These are phyloP conservation scores for Mycetomoellerius zeteki DNA, from an alignment of 1,140 invertebrate species.

Conservation along the genomic window DNA sequence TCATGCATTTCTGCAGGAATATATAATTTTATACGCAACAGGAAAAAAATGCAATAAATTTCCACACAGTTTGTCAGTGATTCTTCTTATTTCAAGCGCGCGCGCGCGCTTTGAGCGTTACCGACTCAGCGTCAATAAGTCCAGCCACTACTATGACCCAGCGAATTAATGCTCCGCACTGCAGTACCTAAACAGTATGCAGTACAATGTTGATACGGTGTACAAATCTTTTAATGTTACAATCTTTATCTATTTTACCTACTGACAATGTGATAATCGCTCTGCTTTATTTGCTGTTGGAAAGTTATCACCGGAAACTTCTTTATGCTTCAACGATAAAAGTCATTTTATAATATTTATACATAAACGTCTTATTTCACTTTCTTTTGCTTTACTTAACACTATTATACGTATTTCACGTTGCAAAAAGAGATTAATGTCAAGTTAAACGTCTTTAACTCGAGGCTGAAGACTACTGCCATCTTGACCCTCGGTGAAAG, in stretches of 20 bases:
- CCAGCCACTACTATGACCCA: too few species aligned
- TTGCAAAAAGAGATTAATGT: not conserved
- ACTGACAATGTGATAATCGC: not conserved
- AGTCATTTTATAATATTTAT: not conserved
- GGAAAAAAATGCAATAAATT: too few species aligned
- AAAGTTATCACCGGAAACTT: not conserved
- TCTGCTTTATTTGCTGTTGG: not conserved
- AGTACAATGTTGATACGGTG: too few species aligned
- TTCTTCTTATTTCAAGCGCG: too few species aligned
- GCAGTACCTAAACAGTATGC: too few species aligned
- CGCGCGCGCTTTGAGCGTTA: too few species aligned
- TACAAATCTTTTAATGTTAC: too few species aligned
- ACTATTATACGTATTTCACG: not conserved
- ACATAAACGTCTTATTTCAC: not conserved
- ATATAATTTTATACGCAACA: too few species aligned
- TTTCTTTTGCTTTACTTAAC: conserved; percentile 2
- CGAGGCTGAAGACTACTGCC: not conserved
- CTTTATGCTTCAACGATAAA: not conserved
- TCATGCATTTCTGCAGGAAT: too few species aligned
- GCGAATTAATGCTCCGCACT: too few species aligned
- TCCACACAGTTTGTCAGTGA: too few species aligned
- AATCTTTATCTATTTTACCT: not conserved
- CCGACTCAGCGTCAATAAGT: too few species aligned
- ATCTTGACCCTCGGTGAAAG: not conserved
- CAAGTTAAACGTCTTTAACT: not conserved